Base-by-base conservation (phyloP, 2,888 invertebrate genomes). In the Drosophila nr. perissopoda region DNA sequence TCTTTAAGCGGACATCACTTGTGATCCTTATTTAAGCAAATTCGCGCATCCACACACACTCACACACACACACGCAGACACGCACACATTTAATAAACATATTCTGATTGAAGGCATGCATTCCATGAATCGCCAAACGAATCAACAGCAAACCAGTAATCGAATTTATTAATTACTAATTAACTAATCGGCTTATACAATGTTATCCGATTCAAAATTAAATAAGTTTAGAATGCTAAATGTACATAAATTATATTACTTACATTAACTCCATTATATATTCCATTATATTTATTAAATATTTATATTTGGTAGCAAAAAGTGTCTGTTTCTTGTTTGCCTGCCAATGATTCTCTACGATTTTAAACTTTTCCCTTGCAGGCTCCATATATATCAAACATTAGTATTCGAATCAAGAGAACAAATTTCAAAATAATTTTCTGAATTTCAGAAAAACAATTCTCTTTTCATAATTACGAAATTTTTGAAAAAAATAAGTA, bases 1-100 rank as follows among this genome's bases (percentile, higher is more conserved):
- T 61, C 60, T 85, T 8, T 88, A 83, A 60, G 11, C 51, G 38
- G 0, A 36, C 11, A 31, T 31, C 13, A 42, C 13, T 21, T 42
- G 6, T 38, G 1, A 5, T 27, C 27, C 27, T 6, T 10, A 60
- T 49, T 40, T 36, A 48, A 34, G 42, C 40, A 42, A 16, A 38
- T 18, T 60, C 13, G 27, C 27, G 56, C 29, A 29, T 29, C 29
- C 40, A 56, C 29, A 49, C 34, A 48, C 10, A n/a, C 42, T n/a
- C 25, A 52, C 25, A 46, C n/a, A 7, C 11, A 34, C 6, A 6
- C 36, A 5, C 36, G 16, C 38, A 34, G n/a, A 2, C 31, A 52
- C 52, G 34, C 42, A 51, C 38, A 33, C 36, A 48, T 34, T 25
- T 11, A 53, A 34, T 34, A 25, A 36, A 54, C 25, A 8, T 4